Evolutionary conservation across 2,888 invertebrate genomes (phyloP).

Genomic region (Orthosia incerta): DNA sequence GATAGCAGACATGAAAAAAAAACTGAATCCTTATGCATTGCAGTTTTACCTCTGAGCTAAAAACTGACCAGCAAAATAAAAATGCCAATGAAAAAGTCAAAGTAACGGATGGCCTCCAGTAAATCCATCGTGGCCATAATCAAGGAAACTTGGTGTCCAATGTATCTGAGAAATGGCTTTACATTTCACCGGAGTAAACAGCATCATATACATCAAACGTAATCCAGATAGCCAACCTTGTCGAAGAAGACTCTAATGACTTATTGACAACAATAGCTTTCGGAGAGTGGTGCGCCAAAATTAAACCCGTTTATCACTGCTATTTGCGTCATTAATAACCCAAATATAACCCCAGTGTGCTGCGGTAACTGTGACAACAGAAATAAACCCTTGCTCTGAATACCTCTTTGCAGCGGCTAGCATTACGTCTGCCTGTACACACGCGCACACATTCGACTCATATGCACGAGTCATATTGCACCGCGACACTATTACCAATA

Average conservation of each 20-base stretch:
- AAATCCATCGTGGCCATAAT: conserved; percentile 38
- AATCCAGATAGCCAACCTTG: conserved; percentile 55
- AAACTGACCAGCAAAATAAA: conserved; percentile 24
- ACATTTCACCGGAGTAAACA: conserved; percentile 42
- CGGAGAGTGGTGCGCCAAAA: conserved; percentile 81
- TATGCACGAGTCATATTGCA: conserved; percentile 16
- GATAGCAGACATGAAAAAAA: conserved; percentile 20
- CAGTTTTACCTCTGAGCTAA: conserved; percentile 17
- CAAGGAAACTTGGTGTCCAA: conserved; percentile 36
- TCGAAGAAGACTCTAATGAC: conserved; percentile 70
- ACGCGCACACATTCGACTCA: conserved; percentile 21
- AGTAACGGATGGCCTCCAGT: conserved; percentile 23
- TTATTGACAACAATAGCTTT: conserved; percentile 84
- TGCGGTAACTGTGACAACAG: conserved; percentile 86
- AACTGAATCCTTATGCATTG: conserved; percentile 8
- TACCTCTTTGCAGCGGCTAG: conserved; percentile 78
- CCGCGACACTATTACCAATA: conserved; percentile 18
- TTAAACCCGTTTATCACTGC: conserved; percentile 85
- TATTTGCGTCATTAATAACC: conserved; percentile 89
- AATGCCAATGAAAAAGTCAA: conserved; percentile 27
- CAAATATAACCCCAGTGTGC: conserved; percentile 83
- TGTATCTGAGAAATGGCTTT: conserved; percentile 40
- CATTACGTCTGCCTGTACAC: conserved; percentile 73
- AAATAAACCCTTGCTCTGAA: conserved; percentile 88
- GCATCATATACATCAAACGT: conserved; percentile 63